Base-by-base conservation (phyloP, 1,140 invertebrate genomes). In the Macrocentrus cingulum region DNA sequence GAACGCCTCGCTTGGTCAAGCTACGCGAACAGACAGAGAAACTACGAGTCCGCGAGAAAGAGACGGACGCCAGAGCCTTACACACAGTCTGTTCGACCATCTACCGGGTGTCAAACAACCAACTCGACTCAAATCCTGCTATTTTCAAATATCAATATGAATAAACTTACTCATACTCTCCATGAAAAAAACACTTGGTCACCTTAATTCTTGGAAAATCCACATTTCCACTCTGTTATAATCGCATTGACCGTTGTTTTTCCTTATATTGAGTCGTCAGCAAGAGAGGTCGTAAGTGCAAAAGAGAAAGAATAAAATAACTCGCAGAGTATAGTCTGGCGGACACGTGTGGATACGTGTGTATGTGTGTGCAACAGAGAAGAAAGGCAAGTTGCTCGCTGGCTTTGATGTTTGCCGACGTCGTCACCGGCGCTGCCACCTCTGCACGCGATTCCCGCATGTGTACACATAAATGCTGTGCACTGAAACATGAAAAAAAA, bases 1-100 rank as follows among this genome's bases (percentile, higher is more conserved):
- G 74, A 76, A 77, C 74, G 74, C 75, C 73, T 75, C 57, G 67
- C 63, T 65, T 62, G 62, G 66, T 58, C 71, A 56, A 69, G 64
- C 61, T 62, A 50, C 59, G 52, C 59, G 62, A 54, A 6, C 7
- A 34, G 34, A 23, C 32, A 34, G 13, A 36, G 54, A 46, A 42
- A 34, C n/a, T 37, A 16, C 16, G 25, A 58, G 39, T 45, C 54
- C 46, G 49, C 41, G 39, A 25, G 45, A 58, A 32, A 36, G 19
- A 62, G 60, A 41, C 8, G 36, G 44, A 32, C 20, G 29, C 29
- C 29, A 36, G 36, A 57, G 50, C 45, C 55, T 50, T 50, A n/a
- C 19, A 49, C 23, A 36, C 54, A 37, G 46, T 50, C 49, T 36
- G 49, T 51, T 34, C 49, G 34, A 50, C 45, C 37, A 16, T 57